Base-by-base conservation (phyloP, 1,140 invertebrate species). In the Cephus cinctus region DNA sequence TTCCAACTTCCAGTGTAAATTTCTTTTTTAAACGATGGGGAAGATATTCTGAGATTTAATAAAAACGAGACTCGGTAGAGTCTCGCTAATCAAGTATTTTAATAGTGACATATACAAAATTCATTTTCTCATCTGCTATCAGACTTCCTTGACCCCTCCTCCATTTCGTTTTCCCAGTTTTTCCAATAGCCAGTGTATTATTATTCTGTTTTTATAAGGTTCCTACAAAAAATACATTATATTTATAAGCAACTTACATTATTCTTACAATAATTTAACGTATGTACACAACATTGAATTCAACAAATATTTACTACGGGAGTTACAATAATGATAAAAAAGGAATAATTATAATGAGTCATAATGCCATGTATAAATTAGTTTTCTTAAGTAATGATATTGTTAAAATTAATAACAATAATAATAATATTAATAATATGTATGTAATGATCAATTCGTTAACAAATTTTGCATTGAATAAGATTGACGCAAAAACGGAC, bases 161-260 rank as follows among this genome's bases (percentile, higher is more conserved):
- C 16, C 27, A 14, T 8, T 9, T 25, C 14, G 19, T 31, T 43
- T 14, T n/a, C 31, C 25, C 15, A 40, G 14, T 35, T 19, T 16
- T 14, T 40, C 23, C 31, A 32, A 14, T 40, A 8, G n/a, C 34
- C 21, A 25, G 18, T 38, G 41, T 41, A 23, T 20, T 47, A 19
- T 41, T 16, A 23, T 47, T 38, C 25, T 41, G 40, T 32, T 16
- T 15, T 30, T 15, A 15, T 70, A 71, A 70, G 68, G 65, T 70
- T 66, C 66, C 66, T 71, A 71, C 59, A 69, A 69, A 71, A 71
- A 70, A 72, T 69, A 70, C 65, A 60, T 62, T 70, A 72, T 55
- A 63, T 69, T 65, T 69, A 71, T 67, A 72, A 71, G 68, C 67
- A 58, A 50, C 51, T 71, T 67, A 61, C 50, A 51, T 56, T 59